These are phyloP conservation scores for Ganaspis sp. DNA, from an alignment of 1,140 invertebrate species.

Conservation along the genomic window DNA sequence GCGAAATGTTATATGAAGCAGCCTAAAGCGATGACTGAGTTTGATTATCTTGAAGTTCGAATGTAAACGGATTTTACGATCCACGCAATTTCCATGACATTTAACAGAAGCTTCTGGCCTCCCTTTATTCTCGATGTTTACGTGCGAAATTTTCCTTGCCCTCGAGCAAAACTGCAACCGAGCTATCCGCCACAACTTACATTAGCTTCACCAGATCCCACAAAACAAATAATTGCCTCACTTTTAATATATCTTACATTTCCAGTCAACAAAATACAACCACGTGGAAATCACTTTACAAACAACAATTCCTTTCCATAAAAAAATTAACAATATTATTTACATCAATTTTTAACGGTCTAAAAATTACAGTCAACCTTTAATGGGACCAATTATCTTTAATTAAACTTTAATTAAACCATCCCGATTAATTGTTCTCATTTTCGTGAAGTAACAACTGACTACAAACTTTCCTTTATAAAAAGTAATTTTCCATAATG, in stretches of 20 bases:
- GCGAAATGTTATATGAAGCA: background rate
- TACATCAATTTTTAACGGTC: background rate
- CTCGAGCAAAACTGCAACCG: slow-evolving; percentile 28
- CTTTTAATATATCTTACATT: background rate
- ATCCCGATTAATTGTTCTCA: no score
- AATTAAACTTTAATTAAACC: no score
- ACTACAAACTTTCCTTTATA: no score
- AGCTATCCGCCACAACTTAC: slow-evolving; percentile 13
- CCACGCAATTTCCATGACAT: slow-evolving; percentile 37
- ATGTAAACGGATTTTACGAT: slow-evolving; percentile 28
- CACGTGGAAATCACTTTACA: background rate
- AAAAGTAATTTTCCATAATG: no score
- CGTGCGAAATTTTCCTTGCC: slow-evolving; percentile 42
- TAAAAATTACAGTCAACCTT: no score
- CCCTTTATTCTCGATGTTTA: slow-evolving; percentile 46
- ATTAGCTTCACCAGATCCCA: slow-evolving; percentile 26
- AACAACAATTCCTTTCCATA: no score
- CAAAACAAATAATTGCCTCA: slow-evolving; percentile 43
- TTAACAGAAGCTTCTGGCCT: slow-evolving; percentile 38
- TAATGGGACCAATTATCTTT: no score
- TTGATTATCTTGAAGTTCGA: slow-evolving; percentile 29
- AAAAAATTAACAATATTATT: no score
- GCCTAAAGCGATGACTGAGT: slow-evolving; percentile 7
- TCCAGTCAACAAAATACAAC: background rate
- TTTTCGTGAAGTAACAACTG: no score